These are phyloP conservation scores for Spodoptera exigua DNA, from an alignment of 2,888 invertebrate genomes.

Conservation along the genomic window DNA sequence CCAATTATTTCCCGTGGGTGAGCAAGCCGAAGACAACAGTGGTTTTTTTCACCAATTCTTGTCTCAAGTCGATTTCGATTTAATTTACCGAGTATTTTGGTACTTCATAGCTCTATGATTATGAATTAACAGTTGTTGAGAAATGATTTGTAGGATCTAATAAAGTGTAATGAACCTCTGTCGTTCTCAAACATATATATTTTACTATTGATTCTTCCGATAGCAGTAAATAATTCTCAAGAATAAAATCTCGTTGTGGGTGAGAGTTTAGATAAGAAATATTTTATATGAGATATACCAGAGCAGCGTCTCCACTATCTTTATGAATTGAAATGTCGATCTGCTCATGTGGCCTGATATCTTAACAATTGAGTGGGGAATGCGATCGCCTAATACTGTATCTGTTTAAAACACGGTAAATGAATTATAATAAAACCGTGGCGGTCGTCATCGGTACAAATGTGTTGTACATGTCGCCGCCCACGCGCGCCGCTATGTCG, in stretches of 20 bases:
- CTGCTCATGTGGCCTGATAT: constrained; percentile 47
- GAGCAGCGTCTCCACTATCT: constrained; percentile 31
- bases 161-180: constrained; percentile 4
- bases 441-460: constrained; percentile 82
- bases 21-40: constrained; percentile 77
- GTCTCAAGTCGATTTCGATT: constrained; percentile 66
- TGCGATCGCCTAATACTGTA: constrained; percentile 58
- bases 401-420: constrained; percentile 80
- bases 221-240: constrained; percentile 17
- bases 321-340: constrained; percentile 41
- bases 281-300: constrained; percentile 19
- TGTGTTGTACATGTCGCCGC: constrained; percentile 82
- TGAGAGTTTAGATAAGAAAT: constrained; percentile 33
- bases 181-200: constrained; percentile 16
- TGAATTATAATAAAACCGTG: constrained; percentile 86
- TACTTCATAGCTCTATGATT: constrained; percentile 33
- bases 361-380: constrained; percentile 45
- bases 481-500: constrained; percentile 69
- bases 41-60: constrained; percentile 63
- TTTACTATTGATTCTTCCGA: constrained; percentile 15
- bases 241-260: constrained; percentile 25
- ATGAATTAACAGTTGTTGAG: constrained; percentile 18
- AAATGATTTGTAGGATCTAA: constrained; percentile 3
- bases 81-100: constrained; percentile 58
- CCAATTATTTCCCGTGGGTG: constrained; percentile 85